Evolutionary conservation across 2,888 invertebrate genomes (phyloP).

Genomic region (Lepidochitona cinerea): DNA sequence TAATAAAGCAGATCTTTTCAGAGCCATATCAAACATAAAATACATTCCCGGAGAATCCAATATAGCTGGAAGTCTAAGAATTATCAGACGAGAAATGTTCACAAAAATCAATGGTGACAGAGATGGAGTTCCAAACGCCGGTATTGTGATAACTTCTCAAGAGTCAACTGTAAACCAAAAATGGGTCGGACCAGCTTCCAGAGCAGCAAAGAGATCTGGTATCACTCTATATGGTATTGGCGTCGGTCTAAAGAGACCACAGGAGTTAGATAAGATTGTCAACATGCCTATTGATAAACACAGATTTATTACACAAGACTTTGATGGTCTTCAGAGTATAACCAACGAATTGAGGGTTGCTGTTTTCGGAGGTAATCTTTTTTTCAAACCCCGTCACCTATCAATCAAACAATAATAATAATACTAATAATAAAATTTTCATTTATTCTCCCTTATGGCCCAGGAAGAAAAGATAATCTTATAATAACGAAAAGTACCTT

Average conservation of each 20-base stretch:
- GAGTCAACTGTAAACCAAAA: not conserved
- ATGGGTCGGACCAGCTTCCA: not conserved
- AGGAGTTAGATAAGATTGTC: not conserved
- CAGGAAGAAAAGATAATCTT: no score
- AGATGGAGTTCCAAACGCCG: not conserved
- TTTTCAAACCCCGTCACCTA: no score
- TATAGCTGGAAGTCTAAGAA: not conserved
- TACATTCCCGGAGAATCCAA: not conserved
- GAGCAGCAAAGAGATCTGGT: not conserved
- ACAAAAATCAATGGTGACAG: not conserved
- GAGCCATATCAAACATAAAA: not conserved
- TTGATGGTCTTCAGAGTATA: not conserved
- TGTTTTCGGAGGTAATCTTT: conserved; percentile 1
- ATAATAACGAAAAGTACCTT: no score
- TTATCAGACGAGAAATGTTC: not conserved
- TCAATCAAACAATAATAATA: no score
- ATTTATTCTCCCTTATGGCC: no score
- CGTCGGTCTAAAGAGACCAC: not conserved
- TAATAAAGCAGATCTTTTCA: not conserved
- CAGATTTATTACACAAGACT: not conserved
- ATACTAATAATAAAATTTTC: no score
- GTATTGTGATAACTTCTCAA: not conserved
- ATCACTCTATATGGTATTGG: not conserved
- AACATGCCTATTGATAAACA: not conserved
- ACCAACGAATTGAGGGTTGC: not conserved